Conservation (phyloP, 1,140 invertebrate species). For the Sycophila sp. region DNA sequence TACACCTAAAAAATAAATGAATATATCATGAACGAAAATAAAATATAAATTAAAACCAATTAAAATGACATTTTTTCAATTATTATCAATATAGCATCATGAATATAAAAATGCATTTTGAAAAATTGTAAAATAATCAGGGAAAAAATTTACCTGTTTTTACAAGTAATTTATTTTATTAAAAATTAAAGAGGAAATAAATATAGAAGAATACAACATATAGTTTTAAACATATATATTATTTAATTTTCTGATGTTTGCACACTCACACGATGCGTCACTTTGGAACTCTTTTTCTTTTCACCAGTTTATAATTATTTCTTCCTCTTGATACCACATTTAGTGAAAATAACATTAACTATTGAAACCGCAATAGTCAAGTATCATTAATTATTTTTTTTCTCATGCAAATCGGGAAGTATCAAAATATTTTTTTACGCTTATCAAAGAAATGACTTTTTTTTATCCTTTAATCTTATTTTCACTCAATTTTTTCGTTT, state of each 20-base stretch:
- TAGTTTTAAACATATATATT: constrained; percentile 65
- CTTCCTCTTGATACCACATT: constrained; percentile 52
- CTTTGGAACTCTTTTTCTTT: constrained; percentile 40
- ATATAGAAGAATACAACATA: constrained; percentile 30
- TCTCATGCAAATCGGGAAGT: constrained; percentile 62
- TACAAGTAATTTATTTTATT: too few species aligned
- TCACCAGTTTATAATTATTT: constrained; percentile 47
- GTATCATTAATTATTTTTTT: constrained; percentile 47
- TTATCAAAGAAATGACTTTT: constrained; percentile 36
- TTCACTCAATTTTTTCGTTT: constrained; percentile 16
- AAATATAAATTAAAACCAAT: not conserved
- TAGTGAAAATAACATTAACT: constrained; percentile 63
- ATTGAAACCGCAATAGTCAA: constrained; percentile 52
- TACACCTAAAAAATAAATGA: too few species aligned
- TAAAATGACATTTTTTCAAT: too few species aligned
- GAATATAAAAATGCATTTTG: not conserved
- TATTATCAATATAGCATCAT: not conserved
- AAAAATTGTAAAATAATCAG: not conserved
- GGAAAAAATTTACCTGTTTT: not conserved
- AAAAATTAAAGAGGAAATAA: not conserved
- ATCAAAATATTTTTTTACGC: constrained; percentile 64
- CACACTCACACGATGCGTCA: constrained; percentile 54
- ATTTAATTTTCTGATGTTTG: constrained; percentile 58
- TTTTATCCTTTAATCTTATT: constrained; percentile 20
- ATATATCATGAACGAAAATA: too few species aligned